Base-by-base conservation (phyloP, 2,113 vertebrate species). In the Benitochromis conjunctus region DNA sequence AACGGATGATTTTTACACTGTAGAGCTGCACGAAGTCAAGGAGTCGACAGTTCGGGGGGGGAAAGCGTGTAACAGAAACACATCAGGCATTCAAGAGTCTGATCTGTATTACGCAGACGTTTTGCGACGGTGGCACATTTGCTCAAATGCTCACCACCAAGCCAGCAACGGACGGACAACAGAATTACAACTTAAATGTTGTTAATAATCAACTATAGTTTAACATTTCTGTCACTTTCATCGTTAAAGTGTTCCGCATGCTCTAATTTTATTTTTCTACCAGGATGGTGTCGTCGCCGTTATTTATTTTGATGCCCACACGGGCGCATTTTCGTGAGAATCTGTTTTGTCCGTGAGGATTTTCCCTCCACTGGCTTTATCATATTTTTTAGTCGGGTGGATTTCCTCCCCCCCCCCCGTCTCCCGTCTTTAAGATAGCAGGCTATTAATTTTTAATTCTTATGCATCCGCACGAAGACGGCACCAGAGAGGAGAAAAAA, bases 391-490 rank as follows among this genome's bases (percentile, higher is more conserved):
- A 89, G 18, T 88, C 51, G 60, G 77, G 66, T 82, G 89, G 86
- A 90, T 64, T 6, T 0, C 0, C 29, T 5, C 29, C 29, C 5
- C 0, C 36, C 7, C 2, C 2, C 2, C 24, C 2, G 7, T 41
- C 19, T 38, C 41, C 36, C 24, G 89, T 90, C 88, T 91, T 91
- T 91, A 91, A 94, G 93, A 90, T 81, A 92, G 82, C 91, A 80
- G 84, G 89, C 91, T 90, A 92, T 96, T 93, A 89, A 94, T 95
- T 95, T 95, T 96, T 95, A 89, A 96, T 96, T 95, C 95, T 92
- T 94, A 95, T 96, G 96, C 95, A 95, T 96, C 93, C 88, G 92
- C 94, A 95, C 94, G 95, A 96, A 95, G 94, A 96, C 93, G 91
- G 86, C 88, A 94, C 90, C 91, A 92, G 93, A 91, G 90, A 89